Conservation (phyloP, 1,140 invertebrate species). For the Pseudomyrmex flavicornis region DNA sequence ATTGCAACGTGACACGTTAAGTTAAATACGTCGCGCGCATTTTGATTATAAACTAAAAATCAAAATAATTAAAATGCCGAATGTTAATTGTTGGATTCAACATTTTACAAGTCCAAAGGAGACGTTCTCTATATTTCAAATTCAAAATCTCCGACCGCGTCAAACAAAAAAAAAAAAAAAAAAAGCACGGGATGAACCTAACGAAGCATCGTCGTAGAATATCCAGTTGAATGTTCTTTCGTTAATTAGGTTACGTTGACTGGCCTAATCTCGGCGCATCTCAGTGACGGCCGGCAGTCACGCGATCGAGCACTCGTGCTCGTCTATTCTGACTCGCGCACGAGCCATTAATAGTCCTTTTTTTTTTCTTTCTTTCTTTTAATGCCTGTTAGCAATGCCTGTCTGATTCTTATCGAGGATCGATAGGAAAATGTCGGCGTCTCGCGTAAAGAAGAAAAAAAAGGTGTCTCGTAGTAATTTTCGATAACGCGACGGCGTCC, state of each 20-base stretch:
- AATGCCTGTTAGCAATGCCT: conserved; percentile 25
- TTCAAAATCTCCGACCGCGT: neutral
- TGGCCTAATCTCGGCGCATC: conserved; percentile 72
- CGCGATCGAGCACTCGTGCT: conserved; percentile 63
- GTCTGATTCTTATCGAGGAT: conserved; percentile 19
- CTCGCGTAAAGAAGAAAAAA: neutral
- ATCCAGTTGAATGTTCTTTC: conserved; percentile 57
- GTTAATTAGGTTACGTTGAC: conserved; percentile 76
- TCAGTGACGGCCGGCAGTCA: conserved; percentile 66
- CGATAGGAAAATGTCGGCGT: conserved; percentile 34
- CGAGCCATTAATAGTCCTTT: conserved; percentile 16
- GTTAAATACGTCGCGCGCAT: conserved; percentile 7
- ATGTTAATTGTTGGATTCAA: too few species aligned
- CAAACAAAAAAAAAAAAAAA: neutral
- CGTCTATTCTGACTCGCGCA: conserved; percentile 32
- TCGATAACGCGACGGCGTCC: neutral
- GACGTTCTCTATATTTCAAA: neutral
- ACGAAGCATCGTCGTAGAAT: conserved; percentile 55
- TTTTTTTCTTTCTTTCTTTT: neutral
- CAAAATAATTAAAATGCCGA: too few species aligned
- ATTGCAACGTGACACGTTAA: neutral
- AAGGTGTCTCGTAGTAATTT: too few species aligned
- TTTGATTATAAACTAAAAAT: neutral
- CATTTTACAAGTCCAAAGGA: too few species aligned
- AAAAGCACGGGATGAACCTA: neutral